These are phyloP conservation scores for Cisticola juncidis DNA, from an alignment of 2,113 vertebrate species.

Conservation along the genomic window DNA sequence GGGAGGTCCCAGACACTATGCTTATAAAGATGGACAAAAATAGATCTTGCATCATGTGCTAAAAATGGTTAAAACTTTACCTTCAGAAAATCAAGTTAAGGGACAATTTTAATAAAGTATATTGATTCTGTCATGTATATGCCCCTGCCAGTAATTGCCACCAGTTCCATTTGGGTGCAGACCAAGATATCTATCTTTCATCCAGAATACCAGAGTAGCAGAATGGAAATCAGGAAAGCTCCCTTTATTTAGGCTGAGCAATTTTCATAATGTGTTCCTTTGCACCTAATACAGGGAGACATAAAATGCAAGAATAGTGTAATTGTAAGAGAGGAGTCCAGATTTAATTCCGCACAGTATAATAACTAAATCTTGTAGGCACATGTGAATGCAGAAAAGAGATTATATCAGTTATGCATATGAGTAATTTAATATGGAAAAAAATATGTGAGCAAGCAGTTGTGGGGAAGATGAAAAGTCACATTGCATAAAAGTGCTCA, in stretches of 20 bases:
- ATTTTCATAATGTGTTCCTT: constrained; percentile 17
- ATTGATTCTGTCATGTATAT: neutral
- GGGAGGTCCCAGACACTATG: neutral
- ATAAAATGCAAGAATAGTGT: constrained; percentile 20
- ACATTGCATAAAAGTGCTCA: constrained; percentile 19
- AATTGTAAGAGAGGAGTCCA: neutral
- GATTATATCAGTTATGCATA: constrained; percentile 48
- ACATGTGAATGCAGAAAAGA: neutral
- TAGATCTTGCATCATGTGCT: neutral
- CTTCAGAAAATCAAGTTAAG: neutral
- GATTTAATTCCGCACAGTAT: constrained; percentile 18
- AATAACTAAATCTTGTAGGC: constrained; percentile 18
- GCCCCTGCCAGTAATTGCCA: neutral
- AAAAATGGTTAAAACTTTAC: neutral
- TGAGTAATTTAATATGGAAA: constrained; percentile 49
- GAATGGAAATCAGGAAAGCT: constrained; percentile 29
- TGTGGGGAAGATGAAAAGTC: constrained; percentile 26
- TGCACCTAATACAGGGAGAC: neutral
- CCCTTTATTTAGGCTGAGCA: neutral
- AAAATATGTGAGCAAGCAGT: constrained; percentile 19
- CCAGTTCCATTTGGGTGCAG: neutral
- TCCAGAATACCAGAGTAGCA: neutral
- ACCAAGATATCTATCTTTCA: neutral
- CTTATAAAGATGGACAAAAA: neutral
- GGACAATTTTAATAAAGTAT: neutral